phyloP scores from a whole-genome alignment of 2,797 vertebrate species.

The Pangasius mekongensis region DNA sequence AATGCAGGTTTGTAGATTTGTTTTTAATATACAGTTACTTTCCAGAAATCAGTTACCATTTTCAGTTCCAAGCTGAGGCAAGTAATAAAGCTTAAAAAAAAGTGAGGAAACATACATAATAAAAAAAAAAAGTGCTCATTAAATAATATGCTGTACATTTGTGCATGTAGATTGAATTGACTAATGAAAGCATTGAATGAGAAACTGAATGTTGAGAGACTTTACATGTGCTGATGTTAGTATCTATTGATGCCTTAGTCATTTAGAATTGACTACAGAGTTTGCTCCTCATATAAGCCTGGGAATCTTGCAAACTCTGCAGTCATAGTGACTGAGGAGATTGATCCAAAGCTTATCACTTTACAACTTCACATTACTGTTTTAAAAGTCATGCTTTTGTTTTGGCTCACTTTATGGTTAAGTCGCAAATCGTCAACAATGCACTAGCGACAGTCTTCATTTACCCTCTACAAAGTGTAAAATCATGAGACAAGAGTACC shows the following conservation, averaged over 20 bases:
- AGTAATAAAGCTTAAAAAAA: slow-evolving; percentile 73
- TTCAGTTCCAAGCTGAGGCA: slow-evolving; percentile 77
- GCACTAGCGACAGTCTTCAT: slow-evolving; percentile 32
- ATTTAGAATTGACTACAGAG: neutral
- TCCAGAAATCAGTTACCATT: slow-evolving; percentile 70
- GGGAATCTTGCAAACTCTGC: slow-evolving; percentile 11
- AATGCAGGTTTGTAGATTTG: slow-evolving; percentile 48
- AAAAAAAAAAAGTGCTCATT: slow-evolving; percentile 67
- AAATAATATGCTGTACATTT: slow-evolving; percentile 71
- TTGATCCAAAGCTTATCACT: neutral
- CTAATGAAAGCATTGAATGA: slow-evolving; percentile 36
- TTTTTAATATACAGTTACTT: slow-evolving; percentile 77
- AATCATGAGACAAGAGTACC: slow-evolving; percentile 35
- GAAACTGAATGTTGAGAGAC: slow-evolving; percentile 8
- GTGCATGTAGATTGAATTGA: slow-evolving; percentile 46
- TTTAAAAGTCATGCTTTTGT: slow-evolving; percentile 30
- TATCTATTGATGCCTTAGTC: neutral
- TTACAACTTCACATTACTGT: slow-evolving; percentile 15
- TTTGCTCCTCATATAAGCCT: slow-evolving; percentile 12
- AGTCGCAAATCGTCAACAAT: neutral
- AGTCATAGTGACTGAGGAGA: neutral
- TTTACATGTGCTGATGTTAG: slow-evolving; percentile 31
- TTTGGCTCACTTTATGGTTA: slow-evolving; percentile 7
- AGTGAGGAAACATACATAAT: slow-evolving; percentile 59
- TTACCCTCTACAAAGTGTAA: slow-evolving; percentile 31